Conservation (phyloP, 2,797 vertebrate species). For the Oreochromis mossambicus region DNA sequence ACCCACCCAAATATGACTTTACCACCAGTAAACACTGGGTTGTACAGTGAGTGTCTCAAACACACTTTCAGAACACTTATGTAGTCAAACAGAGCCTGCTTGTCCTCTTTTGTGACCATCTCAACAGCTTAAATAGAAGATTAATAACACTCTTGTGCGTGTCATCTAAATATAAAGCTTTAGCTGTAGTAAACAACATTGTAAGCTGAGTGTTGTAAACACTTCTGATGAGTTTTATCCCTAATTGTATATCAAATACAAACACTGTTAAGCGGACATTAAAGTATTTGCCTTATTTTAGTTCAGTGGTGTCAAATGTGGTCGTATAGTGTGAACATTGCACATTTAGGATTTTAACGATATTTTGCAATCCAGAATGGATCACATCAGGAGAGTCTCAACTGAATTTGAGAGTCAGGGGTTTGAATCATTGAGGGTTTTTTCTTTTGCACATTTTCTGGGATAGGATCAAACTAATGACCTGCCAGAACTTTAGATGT, state of each 20-base stretch:
- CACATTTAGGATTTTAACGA: background rate
- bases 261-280: too few relatives aligned
- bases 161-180: background rate
- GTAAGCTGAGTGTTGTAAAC: background rate
- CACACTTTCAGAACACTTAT: background rate
- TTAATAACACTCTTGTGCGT: background rate
- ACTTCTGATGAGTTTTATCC: background rate
- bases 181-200: background rate
- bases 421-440: background rate
- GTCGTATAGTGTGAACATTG: background rate
- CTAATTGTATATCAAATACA: background rate
- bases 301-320: background rate
- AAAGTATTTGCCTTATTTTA: background rate
- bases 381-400: background rate
- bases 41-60: slow-evolving; percentile 84
- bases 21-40: slow-evolving; percentile 93
- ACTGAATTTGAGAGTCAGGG: background rate
- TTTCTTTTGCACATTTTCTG: background rate
- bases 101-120: background rate
- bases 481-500: background rate
- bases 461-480: background rate
- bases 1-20: slow-evolving; percentile 88
- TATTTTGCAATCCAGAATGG: background rate
- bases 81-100: background rate
- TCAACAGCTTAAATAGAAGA: background rate